phyloP scores from a whole-genome alignment of 2,888 invertebrate species.

The Eupithecia inturbata region DNA sequence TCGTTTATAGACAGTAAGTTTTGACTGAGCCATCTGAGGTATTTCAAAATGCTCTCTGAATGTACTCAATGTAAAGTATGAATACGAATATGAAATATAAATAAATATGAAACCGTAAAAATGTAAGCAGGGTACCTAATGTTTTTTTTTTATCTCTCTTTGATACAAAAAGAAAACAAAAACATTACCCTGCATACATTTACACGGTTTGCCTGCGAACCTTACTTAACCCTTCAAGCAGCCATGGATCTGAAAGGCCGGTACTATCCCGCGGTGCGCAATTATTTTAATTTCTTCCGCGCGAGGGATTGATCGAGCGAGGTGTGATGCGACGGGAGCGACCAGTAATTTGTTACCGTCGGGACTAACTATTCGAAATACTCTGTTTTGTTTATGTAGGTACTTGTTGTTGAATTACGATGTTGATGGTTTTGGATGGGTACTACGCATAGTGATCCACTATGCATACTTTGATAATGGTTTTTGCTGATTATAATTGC shows the following conservation, averaged over 20 bases:
- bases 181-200: too few species aligned
- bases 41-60: background rate
- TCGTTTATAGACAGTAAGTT: background rate
- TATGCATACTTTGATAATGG: background rate
- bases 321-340: conserved; percentile 63
- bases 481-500: background rate
- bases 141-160: too few species aligned
- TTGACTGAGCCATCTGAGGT: background rate
- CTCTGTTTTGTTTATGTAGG: conserved; percentile 47
- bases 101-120: too few species aligned
- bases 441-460: background rate
- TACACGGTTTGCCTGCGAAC: too few species aligned
- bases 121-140: too few species aligned
- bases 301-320: conserved; percentile 75
- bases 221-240: conserved; percentile 62
- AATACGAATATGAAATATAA: background rate
- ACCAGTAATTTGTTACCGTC: conserved; percentile 71
- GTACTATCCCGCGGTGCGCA: conserved; percentile 70
- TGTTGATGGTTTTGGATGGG: conserved; percentile 24
- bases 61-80: background rate
- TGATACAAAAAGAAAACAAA: background rate
- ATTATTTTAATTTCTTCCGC: conserved; percentile 81
- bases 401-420: conserved; percentile 17
- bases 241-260: conserved; percentile 52
- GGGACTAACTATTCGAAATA: conserved; percentile 64